Evolutionary conservation across 2,888 invertebrate genomes (phyloP).

Genomic region (Pollenia griseotomentosa): DNA sequence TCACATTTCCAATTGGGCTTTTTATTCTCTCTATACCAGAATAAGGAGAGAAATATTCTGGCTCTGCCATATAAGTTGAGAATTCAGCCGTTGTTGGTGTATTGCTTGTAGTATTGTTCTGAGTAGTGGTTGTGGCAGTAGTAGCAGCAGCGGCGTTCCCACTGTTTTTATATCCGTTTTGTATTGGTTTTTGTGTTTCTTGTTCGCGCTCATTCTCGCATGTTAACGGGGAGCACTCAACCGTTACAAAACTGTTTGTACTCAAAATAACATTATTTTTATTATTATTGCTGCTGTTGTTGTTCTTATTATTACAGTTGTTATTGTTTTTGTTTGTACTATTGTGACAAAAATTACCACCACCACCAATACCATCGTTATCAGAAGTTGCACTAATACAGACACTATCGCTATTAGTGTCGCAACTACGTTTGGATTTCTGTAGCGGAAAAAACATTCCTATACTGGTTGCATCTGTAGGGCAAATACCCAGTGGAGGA

Average conservation of each 20-base stretch:
- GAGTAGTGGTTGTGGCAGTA: neutral
- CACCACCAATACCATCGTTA: constrained; percentile 38
- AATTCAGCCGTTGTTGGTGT: constrained; percentile 55
- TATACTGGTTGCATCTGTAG: constrained; percentile 35
- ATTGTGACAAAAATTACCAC: constrained; percentile 58
- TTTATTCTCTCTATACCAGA: neutral
- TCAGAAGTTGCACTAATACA: constrained; percentile 28
- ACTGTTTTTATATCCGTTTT: constrained; percentile 63
- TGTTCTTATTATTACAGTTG: constrained; percentile 65
- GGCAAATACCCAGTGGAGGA: constrained; percentile 14
- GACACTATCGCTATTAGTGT: constrained; percentile 48
- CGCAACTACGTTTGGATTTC: constrained; percentile 6
- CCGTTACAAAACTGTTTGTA: constrained; percentile 68
- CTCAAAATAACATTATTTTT: constrained; percentile 56
- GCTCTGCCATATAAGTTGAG: constrained; percentile 33
- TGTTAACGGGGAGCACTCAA: constrained; percentile 73
- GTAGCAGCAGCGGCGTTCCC: constrained; percentile 48
- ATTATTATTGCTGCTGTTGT: constrained; percentile 72
- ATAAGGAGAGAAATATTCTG: constrained; percentile 1
- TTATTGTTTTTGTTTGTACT: constrained; percentile 71
- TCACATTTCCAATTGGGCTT: constrained; percentile 49
- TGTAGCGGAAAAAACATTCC: constrained; percentile 40
- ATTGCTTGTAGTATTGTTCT: neutral
- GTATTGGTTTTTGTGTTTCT: constrained; percentile 54
- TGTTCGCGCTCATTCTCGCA: constrained; percentile 65